These are phyloP conservation scores for Chelidonichthys spinosus DNA, from an alignment of 2,797 vertebrate species.

Conservation along the genomic window DNA sequence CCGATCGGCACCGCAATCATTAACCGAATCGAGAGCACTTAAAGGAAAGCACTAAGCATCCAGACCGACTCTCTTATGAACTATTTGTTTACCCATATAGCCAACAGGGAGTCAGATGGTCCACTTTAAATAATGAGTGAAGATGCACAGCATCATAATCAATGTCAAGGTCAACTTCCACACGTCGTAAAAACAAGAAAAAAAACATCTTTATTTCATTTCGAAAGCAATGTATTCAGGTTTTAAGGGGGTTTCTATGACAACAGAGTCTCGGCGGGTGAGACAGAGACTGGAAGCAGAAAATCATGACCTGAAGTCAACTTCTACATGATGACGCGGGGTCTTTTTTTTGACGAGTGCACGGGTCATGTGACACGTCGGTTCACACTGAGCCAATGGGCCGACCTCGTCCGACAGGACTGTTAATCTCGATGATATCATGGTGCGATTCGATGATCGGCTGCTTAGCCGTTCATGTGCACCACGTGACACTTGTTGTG, in stretches of 20 bases:
- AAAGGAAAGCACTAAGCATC: conserved; percentile 52
- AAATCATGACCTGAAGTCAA: not conserved
- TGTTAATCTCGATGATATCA: conserved; percentile 52
- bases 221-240: not conserved
- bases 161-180: conserved; percentile 33
- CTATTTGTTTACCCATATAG: conserved; percentile 49
- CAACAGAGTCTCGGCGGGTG: not conserved
- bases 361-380: conserved; percentile 61
- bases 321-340: conserved; percentile 23
- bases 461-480: conserved; percentile 26
- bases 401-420: conserved; percentile 37
- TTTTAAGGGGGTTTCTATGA: conserved; percentile 28
- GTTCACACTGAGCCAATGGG: conserved; percentile 55
- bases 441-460: conserved; percentile 20
- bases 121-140: conserved; percentile 8
- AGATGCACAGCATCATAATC: not conserved
- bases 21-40: conserved; percentile 57
- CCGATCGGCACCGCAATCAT: conserved; percentile 47
- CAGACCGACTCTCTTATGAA: conserved; percentile 38
- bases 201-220: not conserved
- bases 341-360: conserved; percentile 5
- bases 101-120: conserved; percentile 16
- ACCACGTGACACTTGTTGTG: conserved; percentile 28
- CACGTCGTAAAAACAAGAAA: not conserved
- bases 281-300: not conserved